phyloP scores from a whole-genome alignment of 2,888 invertebrate genomes.

The Archips crataeganus region DNA sequence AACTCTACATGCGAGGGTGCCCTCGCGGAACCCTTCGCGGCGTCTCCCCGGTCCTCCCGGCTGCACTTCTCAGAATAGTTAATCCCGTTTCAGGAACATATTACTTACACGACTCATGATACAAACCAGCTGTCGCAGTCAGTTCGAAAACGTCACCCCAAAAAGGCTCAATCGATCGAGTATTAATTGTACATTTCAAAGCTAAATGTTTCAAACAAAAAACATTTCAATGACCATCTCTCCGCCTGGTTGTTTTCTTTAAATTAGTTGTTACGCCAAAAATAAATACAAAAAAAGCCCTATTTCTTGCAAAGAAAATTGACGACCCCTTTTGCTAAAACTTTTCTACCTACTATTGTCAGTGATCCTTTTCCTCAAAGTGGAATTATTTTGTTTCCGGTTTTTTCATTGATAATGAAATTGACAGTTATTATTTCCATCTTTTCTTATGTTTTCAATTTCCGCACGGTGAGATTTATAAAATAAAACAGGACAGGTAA shows the following conservation, averaged over 20 bases:
- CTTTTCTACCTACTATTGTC: slow-evolving; percentile 1
- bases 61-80: slow-evolving; percentile 3
- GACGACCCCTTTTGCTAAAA: slow-evolving; percentile 5
- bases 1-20: not conserved
- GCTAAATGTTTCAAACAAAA: not conserved
- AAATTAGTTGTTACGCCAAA: slow-evolving; percentile 13
- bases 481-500: not conserved
- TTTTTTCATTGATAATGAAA: slow-evolving; percentile 12
- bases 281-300: not conserved
- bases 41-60: not conserved
- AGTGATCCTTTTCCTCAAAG: slow-evolving; percentile 20
- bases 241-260: slow-evolving; percentile 2
- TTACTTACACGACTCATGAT: not conserved
- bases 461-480: not conserved
- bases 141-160: not conserved
- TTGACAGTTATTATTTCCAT: slow-evolving; percentile 4
- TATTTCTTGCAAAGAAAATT: slow-evolving; percentile 10
- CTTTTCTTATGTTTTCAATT: slow-evolving; percentile 3
- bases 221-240: not conserved
- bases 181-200: not conserved
- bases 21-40: slow-evolving; percentile 1
- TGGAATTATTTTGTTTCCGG: slow-evolving; percentile 18
- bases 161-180: slow-evolving; percentile 9
- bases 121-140: slow-evolving; percentile 1
- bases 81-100: not conserved